Evolutionary conservation across 2,888 invertebrate species (phyloP).

Genomic region (Troides oblongomaculatus): DNA sequence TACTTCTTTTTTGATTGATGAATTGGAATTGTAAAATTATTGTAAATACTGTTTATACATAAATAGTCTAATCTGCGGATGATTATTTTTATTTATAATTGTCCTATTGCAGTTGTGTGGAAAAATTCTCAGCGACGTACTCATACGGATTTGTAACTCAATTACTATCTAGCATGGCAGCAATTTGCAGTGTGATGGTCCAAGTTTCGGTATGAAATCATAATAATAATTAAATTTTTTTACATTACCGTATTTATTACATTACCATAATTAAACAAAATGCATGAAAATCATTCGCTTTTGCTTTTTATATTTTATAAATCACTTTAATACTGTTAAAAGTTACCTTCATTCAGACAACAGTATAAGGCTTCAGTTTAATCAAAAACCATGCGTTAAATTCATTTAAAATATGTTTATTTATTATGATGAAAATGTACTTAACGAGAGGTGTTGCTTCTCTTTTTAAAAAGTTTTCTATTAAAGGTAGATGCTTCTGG

Average conservation of each 20-base stretch:
- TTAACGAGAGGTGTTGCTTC: no score
- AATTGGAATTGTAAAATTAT: no score
- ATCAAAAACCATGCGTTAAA: no score
- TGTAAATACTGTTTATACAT: no score
- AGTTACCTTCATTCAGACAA: not conserved
- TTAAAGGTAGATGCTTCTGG: slow-evolving; percentile 70
- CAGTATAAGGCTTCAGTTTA: not conserved
- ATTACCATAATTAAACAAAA: not conserved
- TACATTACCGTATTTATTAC: not conserved
- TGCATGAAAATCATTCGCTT: no score
- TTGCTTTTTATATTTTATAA: not conserved
- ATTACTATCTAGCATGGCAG: slow-evolving; percentile 71
- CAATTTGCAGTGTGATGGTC: slow-evolving; percentile 75
- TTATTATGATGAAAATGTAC: no score
- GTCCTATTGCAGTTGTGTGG: slow-evolving; percentile 61
- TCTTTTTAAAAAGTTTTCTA: slow-evolving; percentile 9
- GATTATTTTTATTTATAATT: not conserved
- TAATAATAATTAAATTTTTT: slow-evolving; percentile 4
- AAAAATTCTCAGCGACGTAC: slow-evolving; percentile 67
- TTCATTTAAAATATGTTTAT: no score
- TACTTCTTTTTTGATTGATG: no score
- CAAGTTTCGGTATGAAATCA: slow-evolving; percentile 69
- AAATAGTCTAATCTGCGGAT: not conserved
- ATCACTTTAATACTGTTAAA: slow-evolving; percentile 31
- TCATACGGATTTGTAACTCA: slow-evolving; percentile 75